Base-by-base conservation (phyloP, 2,113 vertebrate species). In the Coregonus clupeaformis region DNA sequence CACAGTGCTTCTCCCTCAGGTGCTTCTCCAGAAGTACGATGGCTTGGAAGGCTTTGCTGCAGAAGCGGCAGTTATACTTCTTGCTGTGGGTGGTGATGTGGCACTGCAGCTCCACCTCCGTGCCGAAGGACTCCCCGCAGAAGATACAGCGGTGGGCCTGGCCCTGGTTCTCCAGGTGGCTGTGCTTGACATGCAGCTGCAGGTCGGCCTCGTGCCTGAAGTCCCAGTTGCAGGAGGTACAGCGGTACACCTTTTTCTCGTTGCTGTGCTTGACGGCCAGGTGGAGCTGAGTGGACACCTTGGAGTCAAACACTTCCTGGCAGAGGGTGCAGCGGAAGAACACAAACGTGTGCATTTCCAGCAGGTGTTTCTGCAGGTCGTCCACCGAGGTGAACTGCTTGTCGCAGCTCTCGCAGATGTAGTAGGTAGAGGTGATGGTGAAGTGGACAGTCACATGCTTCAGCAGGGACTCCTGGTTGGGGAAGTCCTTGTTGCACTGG, bases 1-100 rank as follows among this genome's bases (percentile, higher is more conserved):
- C 94, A 25, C 97, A 96, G 60, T 98, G 97, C 77, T 98, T 97
- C 81, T 98, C 96, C 67, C 97, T 89, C 84, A 99, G 84, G 89
- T 99, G 97, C 59, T 97, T 97, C 90, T 99, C 98, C 82, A 99
- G 91, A 83, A 98, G 88, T 75, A 96, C 95, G 52, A 98, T 96
- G 47, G 97, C 97, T 3, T 99, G 98, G 90, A 99, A 99, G 80
- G 98, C 98, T 81, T 99, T 98, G 87, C 98, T 98, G 91, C 98
- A 99, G 92, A 99, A 98, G 79, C 96, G 96, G 89, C 98, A 99
- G 90, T 98, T 98, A 85, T 96, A 98, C 88, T 98, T 99, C 90
- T 99, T 99, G 88, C 97, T 98, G 90, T 99, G 98, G 0, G 96
- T 99, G 49, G 98, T 99, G 81, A 99, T 98, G 89, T 99, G 98